Evolutionary conservation across 2,797 vertebrate genomes (phyloP), one percentile per base, ranked within the genome.

Genomic region (Cygnus olor): DNA sequence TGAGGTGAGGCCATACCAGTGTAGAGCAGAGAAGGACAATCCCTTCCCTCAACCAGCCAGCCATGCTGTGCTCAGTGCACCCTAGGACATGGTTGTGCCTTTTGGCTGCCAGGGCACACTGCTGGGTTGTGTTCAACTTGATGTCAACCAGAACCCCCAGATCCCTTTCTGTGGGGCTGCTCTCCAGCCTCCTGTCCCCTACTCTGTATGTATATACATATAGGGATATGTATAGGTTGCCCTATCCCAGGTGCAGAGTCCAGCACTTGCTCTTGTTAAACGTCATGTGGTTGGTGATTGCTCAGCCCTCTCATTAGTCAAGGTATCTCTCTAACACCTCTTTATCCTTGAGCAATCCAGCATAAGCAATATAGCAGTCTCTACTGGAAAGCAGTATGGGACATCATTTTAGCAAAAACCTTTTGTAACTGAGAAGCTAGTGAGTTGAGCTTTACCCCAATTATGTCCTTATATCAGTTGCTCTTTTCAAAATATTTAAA

Each of bases 371-470:
- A 44, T 64, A 64, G 28, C 40, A 32, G 19, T 40, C 28, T 40
- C 36, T 71, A 30, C 69, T 32, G 30, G 51, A 82, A 89, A 78
- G 21, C 40, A 56, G 4, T 32, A 14, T 74, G 14, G 22, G 73
- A 65, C 25, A 28, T 77, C 49, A 64, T 82, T 18, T 82, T 74
- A 47, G 6, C 36, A 15, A 78, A 88, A 49, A 81, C 47, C 47
- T 87, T 0, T 40, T 72, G 66, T 40, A 19, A 20, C 19, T 68
- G 36, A 70, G 49, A 56, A 91, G 30, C 27, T 61, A 32, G 21
- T 0, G 0, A 2, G 0, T 19, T 86, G n/a, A 72, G 18, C 36
- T 76, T 79, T 76, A 47, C 5, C 63, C 90, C 24, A n/a, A 0
- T 76, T 89, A 53, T 36, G 19, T 45, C 66, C 13, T 22, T 53